Evolutionary conservation across 2,888 invertebrate genomes (phyloP).

Genomic region (Megaustenia siamemsis): DNA sequence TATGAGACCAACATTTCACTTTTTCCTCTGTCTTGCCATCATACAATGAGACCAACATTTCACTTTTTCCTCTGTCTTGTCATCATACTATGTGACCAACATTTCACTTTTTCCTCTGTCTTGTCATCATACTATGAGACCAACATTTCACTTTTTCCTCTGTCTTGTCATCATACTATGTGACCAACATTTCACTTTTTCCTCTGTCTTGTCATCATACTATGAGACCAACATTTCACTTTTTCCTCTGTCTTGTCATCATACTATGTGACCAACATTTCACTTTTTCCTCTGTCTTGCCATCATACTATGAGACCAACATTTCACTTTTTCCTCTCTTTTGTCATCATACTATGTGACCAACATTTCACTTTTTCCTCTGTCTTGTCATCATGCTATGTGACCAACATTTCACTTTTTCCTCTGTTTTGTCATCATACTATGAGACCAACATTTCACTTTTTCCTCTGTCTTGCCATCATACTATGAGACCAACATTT

Average conservation of each 20-base stretch:
- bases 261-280: neutral
- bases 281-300: neutral
- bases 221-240: neutral
- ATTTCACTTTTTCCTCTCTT: neutral
- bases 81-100: no score
- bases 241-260: neutral
- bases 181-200: neutral
- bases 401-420: neutral
- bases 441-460: neutral
- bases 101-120: no score
- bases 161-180: neutral
- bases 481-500: constrained; percentile 66
- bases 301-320: no score
- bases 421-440: neutral
- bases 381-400: no score
- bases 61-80: neutral
- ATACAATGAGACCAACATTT: no score
- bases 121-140: no score
- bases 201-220: constrained; percentile 75
- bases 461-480: constrained; percentile 67
- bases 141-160: neutral
- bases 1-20: neutral
- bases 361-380: no score
- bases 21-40: neutral
- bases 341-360: no score